Evolutionary conservation across 2,797 vertebrate species (phyloP), one percentile per base, ranked within the genome.

Genomic region (Takifugu ocellatus): DNA sequence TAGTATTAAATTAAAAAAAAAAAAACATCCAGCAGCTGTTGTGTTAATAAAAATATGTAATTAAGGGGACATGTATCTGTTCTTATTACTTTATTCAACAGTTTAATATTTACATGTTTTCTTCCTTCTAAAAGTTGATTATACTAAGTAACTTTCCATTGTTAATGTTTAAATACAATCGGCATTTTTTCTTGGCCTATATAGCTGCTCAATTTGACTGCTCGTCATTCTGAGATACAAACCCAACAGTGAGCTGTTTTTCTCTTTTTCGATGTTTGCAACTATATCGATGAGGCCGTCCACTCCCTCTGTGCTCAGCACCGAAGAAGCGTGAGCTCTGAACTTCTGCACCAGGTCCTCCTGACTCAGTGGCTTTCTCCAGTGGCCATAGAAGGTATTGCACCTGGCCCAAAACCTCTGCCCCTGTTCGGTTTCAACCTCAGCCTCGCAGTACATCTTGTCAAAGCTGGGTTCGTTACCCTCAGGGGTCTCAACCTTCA

Each of bases 381-480:
- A 98, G 85, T 98, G 96, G 44, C 96, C 95, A 0, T 96, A 96
- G 79, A 98, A 98, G 0, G 94, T 95, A 21, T 94, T 59, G 0
- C 92, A 94, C 16, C 83, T 83, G 64, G 90, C 87, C 0, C 66
- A 67, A 54, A 85, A 63, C 0, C 1, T 61, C 31, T 25, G 47
- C 44, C 92, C 89, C 0, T 87, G 78, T 6, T 5, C 24, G 0
- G 92, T 91, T 0, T 63, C 77, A 12, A 95, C 52, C 0, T 67
- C 78, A 0, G 94, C 75, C 63, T 95, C 90, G 0, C 94, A 92
- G 84, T 98, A 98, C 55, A 98, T 93, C 2, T 84, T 89, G 47
- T 97, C 89, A 29, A 98, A 98, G 84, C 81, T 96, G 31, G 96
- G 91, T 2, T 66, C 75, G 82, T 98, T 98, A 53, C 94, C 92